A percentile compares a stretch with the other conserved stretches of the same genome.
Conservation (phyloP, 1,140 invertebrate genomes). For the Lepidurus apus region DNA sequence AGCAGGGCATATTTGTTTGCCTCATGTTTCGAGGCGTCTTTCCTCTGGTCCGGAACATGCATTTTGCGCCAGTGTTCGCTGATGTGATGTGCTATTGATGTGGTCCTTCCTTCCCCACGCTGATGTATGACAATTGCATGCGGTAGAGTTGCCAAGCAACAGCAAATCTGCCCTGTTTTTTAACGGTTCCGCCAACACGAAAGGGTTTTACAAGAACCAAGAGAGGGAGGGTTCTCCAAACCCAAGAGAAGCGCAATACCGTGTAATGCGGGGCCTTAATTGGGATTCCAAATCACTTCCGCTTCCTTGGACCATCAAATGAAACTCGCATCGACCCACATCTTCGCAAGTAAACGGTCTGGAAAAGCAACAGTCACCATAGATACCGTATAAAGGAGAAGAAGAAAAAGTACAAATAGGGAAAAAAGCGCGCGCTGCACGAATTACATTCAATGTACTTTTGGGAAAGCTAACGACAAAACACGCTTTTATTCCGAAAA, state of each 20-base stretch:
- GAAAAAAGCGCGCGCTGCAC: too few relatives aligned
- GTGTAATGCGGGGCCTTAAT: conserved; percentile 14
- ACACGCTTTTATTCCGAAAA: too few relatives aligned
- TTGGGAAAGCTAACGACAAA: too few relatives aligned
- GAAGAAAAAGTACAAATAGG: too few relatives aligned
- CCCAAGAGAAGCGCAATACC: conserved; percentile 1
- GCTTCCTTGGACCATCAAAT: conserved; percentile 13
- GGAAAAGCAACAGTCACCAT: conserved; percentile 6
- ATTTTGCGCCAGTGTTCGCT: background rate
- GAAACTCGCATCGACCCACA: conserved; percentile 20
- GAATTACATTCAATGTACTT: too few relatives aligned
- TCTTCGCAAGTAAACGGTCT: conserved; percentile 1
- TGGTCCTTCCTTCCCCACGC: background rate
- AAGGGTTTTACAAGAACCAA: background rate
- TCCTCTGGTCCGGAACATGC: background rate
- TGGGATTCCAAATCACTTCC: conserved; percentile 21
- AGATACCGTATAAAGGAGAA: too few relatives aligned
- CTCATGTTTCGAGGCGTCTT: background rate
- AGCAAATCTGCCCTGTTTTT: conserved; percentile 1
- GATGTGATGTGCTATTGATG: conserved; percentile 9
- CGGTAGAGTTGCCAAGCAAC: conserved; percentile 9
- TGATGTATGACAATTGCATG: conserved; percentile 3
- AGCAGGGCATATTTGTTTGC: background rate
- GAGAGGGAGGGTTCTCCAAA: background rate
- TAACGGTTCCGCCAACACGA: conserved; percentile 7